Evolutionary conservation across 2,113 vertebrate genomes (phyloP).

Genomic region (Ammodytes dubius): DNA sequence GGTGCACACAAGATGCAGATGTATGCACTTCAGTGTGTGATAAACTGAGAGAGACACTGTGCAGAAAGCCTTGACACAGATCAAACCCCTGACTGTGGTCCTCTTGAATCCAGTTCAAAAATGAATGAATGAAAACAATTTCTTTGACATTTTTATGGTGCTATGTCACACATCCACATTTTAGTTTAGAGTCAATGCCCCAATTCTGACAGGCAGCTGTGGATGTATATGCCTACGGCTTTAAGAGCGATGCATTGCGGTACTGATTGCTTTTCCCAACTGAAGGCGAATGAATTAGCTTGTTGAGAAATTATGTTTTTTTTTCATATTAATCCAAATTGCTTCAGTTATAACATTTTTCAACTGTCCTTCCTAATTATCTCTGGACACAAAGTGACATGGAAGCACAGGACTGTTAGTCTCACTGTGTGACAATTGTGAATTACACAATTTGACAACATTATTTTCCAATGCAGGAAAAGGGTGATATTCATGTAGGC

Average conservation of each 20-base stretch:
- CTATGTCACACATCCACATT: conserved; percentile 30
- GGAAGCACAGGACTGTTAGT: neutral
- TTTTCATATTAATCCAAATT: conserved; percentile 13
- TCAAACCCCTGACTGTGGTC: neutral
- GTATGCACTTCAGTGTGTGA: conserved; percentile 5
- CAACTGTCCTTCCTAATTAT: neutral
- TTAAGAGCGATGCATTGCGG: conserved; percentile 68
- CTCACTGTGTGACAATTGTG: neutral
- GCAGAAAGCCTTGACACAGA: neutral
- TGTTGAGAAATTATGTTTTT: conserved; percentile 22
- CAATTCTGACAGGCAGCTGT: conserved; percentile 72
- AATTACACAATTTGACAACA: conserved; percentile 3
- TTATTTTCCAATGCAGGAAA: neutral
- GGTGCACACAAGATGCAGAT: conserved; percentile 3
- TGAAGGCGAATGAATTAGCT: conserved; percentile 17
- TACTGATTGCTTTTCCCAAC: conserved; percentile 53
- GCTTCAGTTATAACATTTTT: conserved; percentile 13
- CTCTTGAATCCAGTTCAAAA: conserved; percentile 2
- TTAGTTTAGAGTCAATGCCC: conserved; percentile 50
- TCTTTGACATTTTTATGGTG: conserved; percentile 16
- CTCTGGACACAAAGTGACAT: neutral
- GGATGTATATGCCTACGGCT: conserved; percentile 60
- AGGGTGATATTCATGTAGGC: neutral
- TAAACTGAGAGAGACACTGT: conserved; percentile 3
- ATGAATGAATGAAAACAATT: neutral